Evolutionary conservation across 2,113 vertebrate species (phyloP), one percentile per base, ranked within the genome.

Genomic region (Pyxicephalus adspersus): DNA sequence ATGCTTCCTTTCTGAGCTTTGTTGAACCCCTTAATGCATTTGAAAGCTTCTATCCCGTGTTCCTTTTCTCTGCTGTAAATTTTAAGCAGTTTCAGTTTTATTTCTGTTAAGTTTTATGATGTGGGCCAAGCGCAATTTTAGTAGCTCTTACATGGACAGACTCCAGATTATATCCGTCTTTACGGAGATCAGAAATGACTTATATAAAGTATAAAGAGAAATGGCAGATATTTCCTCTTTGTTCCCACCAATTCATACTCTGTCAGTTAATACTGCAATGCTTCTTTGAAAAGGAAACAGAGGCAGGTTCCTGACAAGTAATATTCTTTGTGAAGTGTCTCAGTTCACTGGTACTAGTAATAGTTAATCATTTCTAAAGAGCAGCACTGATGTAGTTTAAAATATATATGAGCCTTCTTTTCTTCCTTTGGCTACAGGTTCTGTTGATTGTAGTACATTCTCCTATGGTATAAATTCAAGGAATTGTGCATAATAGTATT

Each of bases 101-200:
- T 73, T 73, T 57, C 70, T 73, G 70, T 73, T 73, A 73, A 73
- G 52, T 73, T 73, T 73, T 73, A 73, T 58, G 70, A 58, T 73
- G 70, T 73, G 70, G 70, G 52, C 70, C 70, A 73, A 73, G 70
- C 55, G 31, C 52, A 22, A 54, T 73, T 57, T 73, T 73, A 73
- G 52, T 34, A 57, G 52, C 52, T 73, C 20, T 73, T 57, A 73
- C 70, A 73, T 58, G 70, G 31, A 73, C 52, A 73, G 54, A 73
- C 52, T 73, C 70, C 70, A 73, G 54, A 73, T 73, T 57, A 58
- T 20, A 73, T 73, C 52, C 34, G 70, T 73, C 52, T 51, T 68
- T 22, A n/a, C 38, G 2, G 26, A 73, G 52, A 73, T 57, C 70
- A 73, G 57, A 28, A 58, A 73, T 73, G 52, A 17, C 70, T 73